Conservation (phyloP, 2,113 vertebrate species). For the Seriola aureovittata region DNA sequence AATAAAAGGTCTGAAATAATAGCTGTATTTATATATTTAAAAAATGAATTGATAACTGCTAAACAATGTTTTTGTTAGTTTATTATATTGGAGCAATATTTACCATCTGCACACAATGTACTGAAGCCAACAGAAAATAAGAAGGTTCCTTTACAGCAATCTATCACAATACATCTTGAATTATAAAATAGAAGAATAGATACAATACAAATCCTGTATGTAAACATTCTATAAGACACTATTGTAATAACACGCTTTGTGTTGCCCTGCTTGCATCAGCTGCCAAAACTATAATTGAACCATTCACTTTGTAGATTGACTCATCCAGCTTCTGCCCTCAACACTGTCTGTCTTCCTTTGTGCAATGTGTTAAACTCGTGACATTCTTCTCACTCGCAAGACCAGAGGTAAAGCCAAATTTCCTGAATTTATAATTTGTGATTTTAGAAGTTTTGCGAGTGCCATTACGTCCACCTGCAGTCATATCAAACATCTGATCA, state of each 20-base stretch:
- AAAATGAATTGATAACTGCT: background rate
- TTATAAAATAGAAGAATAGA: background rate
- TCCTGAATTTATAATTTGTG: slow-evolving; percentile 2
- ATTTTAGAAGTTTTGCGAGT: background rate
- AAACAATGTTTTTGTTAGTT: background rate
- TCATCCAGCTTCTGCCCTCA: slow-evolving; percentile 8
- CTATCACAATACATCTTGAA: background rate
- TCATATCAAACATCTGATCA: slow-evolving; percentile 1
- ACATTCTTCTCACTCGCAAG: background rate
- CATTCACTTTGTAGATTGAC: slow-evolving; percentile 25
- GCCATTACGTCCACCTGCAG: background rate
- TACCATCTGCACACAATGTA: background rate
- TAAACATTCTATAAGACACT: background rate
- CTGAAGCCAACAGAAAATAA: background rate
- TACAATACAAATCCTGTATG: background rate
- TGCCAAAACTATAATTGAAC: slow-evolving; percentile 29
- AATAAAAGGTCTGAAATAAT: background rate
- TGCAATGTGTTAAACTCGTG: slow-evolving; percentile 11
- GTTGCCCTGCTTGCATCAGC: slow-evolving; percentile 36
- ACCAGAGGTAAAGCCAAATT: slow-evolving; percentile 10
- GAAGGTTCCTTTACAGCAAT: background rate
- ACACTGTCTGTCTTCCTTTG: slow-evolving; percentile 4
- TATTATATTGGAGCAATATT: background rate
- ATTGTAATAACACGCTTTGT: background rate
- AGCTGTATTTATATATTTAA: background rate